A percentile compares a stretch with the other conserved stretches of the same genome.
Evolutionary conservation across 2,113 vertebrate species (phyloP).

Genomic region (Bungarus multicinctus): DNA sequence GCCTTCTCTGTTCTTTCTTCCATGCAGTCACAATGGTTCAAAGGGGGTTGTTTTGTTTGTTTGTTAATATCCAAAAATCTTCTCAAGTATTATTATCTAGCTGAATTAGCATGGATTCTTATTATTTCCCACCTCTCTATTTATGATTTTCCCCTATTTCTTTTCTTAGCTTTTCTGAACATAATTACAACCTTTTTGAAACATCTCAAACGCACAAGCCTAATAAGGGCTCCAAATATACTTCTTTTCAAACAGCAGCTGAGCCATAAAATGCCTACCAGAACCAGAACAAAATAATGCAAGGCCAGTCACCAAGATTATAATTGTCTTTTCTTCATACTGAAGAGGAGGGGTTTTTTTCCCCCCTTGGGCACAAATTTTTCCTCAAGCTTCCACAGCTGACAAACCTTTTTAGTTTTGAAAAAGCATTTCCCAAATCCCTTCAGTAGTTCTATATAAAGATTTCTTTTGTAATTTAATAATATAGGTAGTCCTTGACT

Average conservation of each 20-base stretch:
- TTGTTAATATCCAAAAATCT: not conserved
- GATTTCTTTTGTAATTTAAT: not conserved
- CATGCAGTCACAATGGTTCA: not conserved
- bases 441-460: not conserved
- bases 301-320: not conserved
- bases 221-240: not conserved
- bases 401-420: not conserved
- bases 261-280: not conserved
- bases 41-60: not conserved
- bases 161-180: not conserved
- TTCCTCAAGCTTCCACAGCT: not conserved
- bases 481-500: not conserved
- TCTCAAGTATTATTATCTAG: not conserved
- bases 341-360: not conserved
- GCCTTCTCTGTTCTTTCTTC: not conserved
- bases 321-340: slow-evolving; percentile 3
- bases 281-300: not conserved
- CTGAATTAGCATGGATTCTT: not conserved
- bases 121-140: not conserved
- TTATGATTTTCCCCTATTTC: not conserved
- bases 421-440: not conserved
- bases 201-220: rapidly evolving
- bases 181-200: not conserved
- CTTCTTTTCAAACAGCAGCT: not conserved
- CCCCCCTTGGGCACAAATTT: slow-evolving; percentile 20